phyloP scores from a whole-genome alignment of 2,797 vertebrate genomes.

The Hypotaenidia philippensis region DNA sequence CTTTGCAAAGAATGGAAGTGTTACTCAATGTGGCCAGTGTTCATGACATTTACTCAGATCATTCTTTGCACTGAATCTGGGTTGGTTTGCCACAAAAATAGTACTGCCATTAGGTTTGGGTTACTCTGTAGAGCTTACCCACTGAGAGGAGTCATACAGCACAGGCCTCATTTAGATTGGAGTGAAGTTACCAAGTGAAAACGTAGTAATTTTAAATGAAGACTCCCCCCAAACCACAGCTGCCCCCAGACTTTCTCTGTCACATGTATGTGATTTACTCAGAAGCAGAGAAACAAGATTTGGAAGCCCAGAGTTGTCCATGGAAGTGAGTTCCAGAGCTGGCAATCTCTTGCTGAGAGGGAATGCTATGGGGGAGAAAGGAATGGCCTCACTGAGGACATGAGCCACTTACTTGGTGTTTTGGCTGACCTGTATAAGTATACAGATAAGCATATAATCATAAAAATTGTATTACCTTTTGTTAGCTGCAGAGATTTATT shows the following conservation, averaged over 20 bases:
- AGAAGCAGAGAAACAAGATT: background rate
- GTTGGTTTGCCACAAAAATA: background rate
- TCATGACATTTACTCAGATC: background rate
- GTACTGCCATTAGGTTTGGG: background rate
- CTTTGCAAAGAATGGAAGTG: background rate
- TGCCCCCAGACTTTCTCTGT: background rate
- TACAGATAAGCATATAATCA: background rate
- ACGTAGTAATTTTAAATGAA: background rate
- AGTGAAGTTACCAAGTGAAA: background rate
- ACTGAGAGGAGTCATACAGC: background rate
- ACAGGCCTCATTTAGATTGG: rapidly evolving
- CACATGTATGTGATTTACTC: rapidly evolving
- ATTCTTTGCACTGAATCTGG: background rate
- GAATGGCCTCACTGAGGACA: background rate
- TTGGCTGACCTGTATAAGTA: background rate
- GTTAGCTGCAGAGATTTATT: background rate
- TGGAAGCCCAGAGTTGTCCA: background rate
- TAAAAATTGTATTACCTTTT: background rate
- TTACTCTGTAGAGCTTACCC: background rate
- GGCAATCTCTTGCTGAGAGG: background rate
- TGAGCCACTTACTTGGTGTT: background rate
- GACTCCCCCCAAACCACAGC: background rate
- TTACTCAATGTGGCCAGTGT: background rate
- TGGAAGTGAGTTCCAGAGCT: background rate
- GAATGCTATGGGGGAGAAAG: background rate